phyloP scores from a whole-genome alignment of 2,113 vertebrate species.

The Ceuthmochares aereus region DNA sequence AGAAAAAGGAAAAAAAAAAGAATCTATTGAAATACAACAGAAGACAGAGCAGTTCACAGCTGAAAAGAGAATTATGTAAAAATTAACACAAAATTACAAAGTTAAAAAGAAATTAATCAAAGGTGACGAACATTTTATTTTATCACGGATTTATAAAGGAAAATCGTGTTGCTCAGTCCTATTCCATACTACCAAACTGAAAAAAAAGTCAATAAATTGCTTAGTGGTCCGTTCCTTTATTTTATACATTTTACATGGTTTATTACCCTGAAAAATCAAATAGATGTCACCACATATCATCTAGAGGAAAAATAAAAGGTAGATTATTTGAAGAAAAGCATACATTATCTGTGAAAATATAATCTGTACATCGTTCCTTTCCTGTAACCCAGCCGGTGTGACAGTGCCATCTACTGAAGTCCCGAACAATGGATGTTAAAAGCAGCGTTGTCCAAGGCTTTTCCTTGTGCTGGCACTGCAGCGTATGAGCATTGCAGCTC shows the following conservation, averaged over 20 bases:
- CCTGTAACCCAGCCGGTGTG: neutral
- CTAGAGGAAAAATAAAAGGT: too few species aligned
- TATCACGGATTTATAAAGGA: neutral
- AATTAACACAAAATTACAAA: neutral
- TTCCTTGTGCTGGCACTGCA: neutral
- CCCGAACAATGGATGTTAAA: neutral
- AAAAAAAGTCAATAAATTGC: neutral
- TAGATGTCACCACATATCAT: neutral
- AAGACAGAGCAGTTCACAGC: neutral
- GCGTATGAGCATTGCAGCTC: fast-evolving
- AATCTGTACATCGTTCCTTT: neutral
- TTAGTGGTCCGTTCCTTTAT: neutral
- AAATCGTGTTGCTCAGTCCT: neutral
- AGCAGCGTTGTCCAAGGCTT: neutral
- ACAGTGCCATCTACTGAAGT: slow-evolving; percentile 59
- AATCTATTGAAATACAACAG: neutral
- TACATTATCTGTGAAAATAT: neutral
- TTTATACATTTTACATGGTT: neutral
- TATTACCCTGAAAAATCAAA: neutral
- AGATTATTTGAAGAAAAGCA: neutral
- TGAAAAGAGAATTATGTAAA: neutral
- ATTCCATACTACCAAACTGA: neutral
- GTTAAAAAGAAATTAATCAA: neutral
- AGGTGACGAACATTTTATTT: neutral
- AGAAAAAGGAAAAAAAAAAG: too few species aligned